Percentiles rank a stretch among this genome's conserved stretches.
phyloP scores from a whole-genome alignment of 2,113 vertebrate genomes.

The Ctenomys sociabilis region DNA sequence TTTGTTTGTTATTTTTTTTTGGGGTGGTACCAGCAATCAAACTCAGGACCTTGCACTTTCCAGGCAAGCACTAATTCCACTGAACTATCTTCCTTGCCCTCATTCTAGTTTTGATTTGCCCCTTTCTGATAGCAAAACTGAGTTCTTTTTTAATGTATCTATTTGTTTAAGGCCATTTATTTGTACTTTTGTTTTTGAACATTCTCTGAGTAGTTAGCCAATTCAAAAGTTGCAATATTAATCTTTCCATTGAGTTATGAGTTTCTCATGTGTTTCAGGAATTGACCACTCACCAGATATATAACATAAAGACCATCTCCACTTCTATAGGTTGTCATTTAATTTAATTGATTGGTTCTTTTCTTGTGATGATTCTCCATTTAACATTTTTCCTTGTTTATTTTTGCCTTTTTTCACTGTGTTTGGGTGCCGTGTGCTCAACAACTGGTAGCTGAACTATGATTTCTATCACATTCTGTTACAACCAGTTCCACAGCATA shows the following conservation, averaged over 20 bases:
- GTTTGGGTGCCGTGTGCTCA: neutral
- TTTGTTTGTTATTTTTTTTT: too few species aligned
- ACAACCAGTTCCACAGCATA: neutral
- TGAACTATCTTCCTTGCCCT: too few species aligned
- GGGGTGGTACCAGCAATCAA: too few species aligned
- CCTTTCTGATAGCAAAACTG: neutral
- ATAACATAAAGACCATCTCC: neutral
- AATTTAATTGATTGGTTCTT: neutral
- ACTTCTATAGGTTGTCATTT: neutral
- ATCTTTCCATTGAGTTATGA: neutral
- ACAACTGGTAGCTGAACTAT: neutral
- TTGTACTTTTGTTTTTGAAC: neutral
- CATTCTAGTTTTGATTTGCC: neutral
- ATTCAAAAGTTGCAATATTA: neutral
- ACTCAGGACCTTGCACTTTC: too few species aligned
- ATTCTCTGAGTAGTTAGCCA: neutral
- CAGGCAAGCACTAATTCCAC: too few species aligned
- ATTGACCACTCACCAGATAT: neutral
- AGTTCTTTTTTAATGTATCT: neutral
- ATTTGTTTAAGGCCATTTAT: neutral
- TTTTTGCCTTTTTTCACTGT: neutral
- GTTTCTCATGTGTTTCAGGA: neutral
- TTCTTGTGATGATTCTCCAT: neutral
- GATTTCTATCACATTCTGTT: neutral
- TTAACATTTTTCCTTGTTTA: neutral